A percentile compares a stretch with the other conserved stretches of the same genome.
phyloP scores from a whole-genome alignment of 2,797 vertebrate genomes.

The Sternarchorhynchus goeldii region DNA sequence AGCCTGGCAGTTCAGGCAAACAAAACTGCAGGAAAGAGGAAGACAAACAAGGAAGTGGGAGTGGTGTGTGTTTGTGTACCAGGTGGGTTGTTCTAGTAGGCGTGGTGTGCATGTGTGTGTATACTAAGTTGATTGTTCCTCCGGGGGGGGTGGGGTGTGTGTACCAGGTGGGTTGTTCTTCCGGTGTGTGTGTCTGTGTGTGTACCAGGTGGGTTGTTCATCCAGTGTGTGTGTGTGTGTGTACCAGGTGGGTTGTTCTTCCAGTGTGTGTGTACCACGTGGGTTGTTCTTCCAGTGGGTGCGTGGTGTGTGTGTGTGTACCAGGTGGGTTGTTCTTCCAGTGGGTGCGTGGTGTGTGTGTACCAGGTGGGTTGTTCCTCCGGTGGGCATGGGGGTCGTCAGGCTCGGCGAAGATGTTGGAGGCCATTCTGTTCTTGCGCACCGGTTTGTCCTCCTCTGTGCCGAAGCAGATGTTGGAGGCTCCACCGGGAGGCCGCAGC shows the following conservation, averaged over 20 bases:
- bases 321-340: constrained; percentile 82
- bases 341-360: constrained; percentile 77
- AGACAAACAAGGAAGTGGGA: constrained; percentile 52
- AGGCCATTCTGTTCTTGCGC: constrained; percentile 93
- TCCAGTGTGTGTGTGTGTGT: constrained; percentile 74
- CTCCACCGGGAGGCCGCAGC: constrained; percentile 91
- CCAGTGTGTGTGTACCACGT: constrained; percentile 74
- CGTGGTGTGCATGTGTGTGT: constrained; percentile 67
- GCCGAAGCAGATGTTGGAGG: constrained; percentile 90
- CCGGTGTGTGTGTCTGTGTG: constrained; percentile 73
- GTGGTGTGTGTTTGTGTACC: background rate
- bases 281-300: constrained; percentile 83
- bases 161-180: constrained; percentile 82
- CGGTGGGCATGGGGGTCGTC: constrained; percentile 86
- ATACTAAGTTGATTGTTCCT: constrained; percentile 83
- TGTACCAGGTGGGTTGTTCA: constrained; percentile 82
- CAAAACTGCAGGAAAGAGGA: background rate
- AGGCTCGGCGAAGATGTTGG: constrained; percentile 92
- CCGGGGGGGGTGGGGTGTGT: constrained; percentile 75
- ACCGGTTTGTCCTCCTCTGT: constrained; percentile 81
- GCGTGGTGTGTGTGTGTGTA: constrained; percentile 69
- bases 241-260: constrained; percentile 81
- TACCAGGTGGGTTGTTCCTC: constrained; percentile 82
- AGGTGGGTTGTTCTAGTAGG: constrained; percentile 67
- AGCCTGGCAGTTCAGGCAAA: background rate